Evolutionary conservation across 1,140 invertebrate genomes (phyloP).

Genomic region (Drosophila lowei): DNA sequence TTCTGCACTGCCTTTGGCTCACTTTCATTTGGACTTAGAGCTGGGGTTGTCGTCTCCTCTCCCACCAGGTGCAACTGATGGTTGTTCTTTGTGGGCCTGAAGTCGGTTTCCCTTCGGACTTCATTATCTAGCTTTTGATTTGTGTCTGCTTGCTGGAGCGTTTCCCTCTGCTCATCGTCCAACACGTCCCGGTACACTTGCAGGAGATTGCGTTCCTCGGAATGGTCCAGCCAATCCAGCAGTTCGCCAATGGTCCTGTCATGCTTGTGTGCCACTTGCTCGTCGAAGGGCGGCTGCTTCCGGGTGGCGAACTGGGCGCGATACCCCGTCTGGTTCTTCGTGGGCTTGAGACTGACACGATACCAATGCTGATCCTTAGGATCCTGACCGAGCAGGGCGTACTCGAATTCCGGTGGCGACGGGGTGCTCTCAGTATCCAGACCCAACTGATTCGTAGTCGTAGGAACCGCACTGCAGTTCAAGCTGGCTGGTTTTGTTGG

Average conservation of each 20-base stretch:
- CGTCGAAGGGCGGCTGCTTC: slow-evolving; percentile 52
- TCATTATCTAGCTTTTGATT: slow-evolving; percentile 10
- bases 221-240: slow-evolving; percentile 53
- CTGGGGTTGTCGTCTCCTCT: slow-evolving; percentile 9
- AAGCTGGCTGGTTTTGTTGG: neutral
- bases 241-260: slow-evolving; percentile 61
- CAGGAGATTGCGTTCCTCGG: slow-evolving; percentile 57
- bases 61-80: slow-evolving; percentile 30
- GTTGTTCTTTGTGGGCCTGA: neutral
- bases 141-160: neutral
- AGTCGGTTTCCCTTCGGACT: slow-evolving; percentile 6
- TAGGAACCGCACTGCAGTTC: slow-evolving; percentile 10
- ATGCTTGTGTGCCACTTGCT: slow-evolving; percentile 53
- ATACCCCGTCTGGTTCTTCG: slow-evolving; percentile 35
- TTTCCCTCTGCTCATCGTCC: slow-evolving; percentile 15
- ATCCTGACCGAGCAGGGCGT: slow-evolving; percentile 58
- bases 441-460: neutral
- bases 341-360: slow-evolving; percentile 58
- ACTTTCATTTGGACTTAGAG: neutral
- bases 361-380: slow-evolving; percentile 67
- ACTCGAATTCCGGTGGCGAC: slow-evolving; percentile 48
- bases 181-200: slow-evolving; percentile 54
- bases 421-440: neutral
- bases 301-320: slow-evolving; percentile 58
- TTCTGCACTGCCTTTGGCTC: slow-evolving; percentile 24